Conservation (phyloP, 1,140 invertebrate species). For the Coelopa frigida region DNA sequence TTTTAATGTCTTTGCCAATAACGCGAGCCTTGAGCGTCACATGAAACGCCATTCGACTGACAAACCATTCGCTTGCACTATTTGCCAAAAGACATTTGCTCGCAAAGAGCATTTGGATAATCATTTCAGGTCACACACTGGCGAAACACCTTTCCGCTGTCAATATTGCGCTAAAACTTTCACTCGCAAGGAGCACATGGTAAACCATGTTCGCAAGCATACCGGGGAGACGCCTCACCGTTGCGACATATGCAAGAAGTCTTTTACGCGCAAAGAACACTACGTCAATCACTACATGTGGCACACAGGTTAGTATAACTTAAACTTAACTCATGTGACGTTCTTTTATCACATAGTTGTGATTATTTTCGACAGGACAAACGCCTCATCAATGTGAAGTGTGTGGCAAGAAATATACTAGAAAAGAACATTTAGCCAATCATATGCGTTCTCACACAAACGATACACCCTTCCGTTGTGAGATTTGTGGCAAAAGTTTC, state of each 20-base stretch:
- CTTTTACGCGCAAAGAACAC: constrained; percentile 78
- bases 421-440: constrained; percentile 77
- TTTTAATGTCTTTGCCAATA: constrained; percentile 68
- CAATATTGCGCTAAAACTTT: constrained; percentile 83
- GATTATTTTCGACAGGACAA: constrained; percentile 29
- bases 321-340: no score
- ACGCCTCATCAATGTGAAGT: constrained; percentile 44
- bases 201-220: constrained; percentile 80
- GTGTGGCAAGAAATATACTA: constrained; percentile 74
- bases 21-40: constrained; percentile 60
- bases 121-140: constrained; percentile 74
- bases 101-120: constrained; percentile 79
- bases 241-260: constrained; percentile 77
- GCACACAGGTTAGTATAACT: constrained; percentile 59
- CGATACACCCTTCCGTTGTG: constrained; percentile 70
- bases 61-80: constrained; percentile 72
- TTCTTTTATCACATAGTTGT: no score
- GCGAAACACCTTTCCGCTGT: constrained; percentile 67
- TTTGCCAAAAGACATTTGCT: constrained; percentile 81
- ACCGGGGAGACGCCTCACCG: constrained; percentile 79
- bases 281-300: constrained; percentile 75
- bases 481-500: constrained; percentile 81
- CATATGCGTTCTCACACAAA: constrained; percentile 73
- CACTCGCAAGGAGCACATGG: constrained; percentile 77
- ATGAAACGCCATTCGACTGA: constrained; percentile 72